phyloP scores from a whole-genome alignment of 2,113 vertebrate genomes.

The Rhabdornis inornatus region DNA sequence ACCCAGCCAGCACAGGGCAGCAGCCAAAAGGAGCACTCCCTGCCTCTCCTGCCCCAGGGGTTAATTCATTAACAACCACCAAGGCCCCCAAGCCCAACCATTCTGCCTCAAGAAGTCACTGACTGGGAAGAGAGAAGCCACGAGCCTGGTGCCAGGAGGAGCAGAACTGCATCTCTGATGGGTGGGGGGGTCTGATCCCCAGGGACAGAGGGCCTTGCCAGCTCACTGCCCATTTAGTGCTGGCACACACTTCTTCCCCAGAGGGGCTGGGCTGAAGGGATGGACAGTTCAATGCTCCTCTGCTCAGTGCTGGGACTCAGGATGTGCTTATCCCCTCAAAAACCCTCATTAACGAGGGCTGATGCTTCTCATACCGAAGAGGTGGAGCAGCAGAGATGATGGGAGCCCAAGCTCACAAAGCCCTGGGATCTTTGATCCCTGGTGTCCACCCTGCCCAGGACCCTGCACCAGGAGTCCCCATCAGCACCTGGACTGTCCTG shows the following conservation, averaged over 20 bases:
- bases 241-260: background rate
- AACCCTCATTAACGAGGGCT: background rate
- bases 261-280: background rate
- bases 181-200: background rate
- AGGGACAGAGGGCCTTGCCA: background rate
- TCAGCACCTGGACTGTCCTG: background rate
- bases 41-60: background rate
- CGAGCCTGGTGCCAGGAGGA: rapidly evolving
- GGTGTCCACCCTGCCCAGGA: background rate
- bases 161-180: background rate
- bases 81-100: background rate
- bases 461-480: background rate
- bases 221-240: background rate
- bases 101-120: background rate
- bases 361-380: background rate
- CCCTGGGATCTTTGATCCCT: background rate
- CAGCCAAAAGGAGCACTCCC: background rate
- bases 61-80: background rate
- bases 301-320: background rate
- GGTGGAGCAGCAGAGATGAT: background rate
- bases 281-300: background rate
- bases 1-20: background rate
- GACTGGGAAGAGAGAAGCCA: background rate
- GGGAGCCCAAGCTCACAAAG: background rate
- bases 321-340: background rate